A percentile compares a stretch with the other conserved stretches of the same genome.
Conservation (phyloP, 2,113 vertebrate species). For the Ageneiosus marmoratus region DNA sequence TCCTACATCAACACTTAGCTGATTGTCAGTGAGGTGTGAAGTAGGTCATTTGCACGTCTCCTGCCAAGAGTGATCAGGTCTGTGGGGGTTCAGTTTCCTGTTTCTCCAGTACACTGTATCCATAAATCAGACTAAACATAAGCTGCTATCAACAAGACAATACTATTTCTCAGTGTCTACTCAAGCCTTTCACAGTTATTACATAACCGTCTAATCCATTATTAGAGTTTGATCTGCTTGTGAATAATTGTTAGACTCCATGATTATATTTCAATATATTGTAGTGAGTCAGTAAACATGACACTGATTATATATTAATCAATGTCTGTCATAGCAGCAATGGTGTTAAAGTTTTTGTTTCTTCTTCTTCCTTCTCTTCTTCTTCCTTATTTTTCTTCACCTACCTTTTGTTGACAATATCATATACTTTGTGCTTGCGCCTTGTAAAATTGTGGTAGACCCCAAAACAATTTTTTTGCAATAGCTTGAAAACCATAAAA, state of each 20-base stretch:
- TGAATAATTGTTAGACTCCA: neutral
- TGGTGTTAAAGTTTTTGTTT: too few relatives aligned
- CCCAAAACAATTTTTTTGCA: too few relatives aligned
- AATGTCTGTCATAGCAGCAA: too few relatives aligned
- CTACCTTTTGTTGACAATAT: too few relatives aligned
- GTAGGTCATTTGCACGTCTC: conserved; percentile 30
- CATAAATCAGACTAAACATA: conserved; percentile 43
- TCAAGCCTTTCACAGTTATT: neutral
- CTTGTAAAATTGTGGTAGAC: too few relatives aligned
- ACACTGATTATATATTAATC: neutral
- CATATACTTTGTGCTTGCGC: too few relatives aligned
- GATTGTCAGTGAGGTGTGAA: conserved; percentile 34
- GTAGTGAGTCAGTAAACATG: neutral
- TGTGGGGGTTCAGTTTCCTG: conserved; percentile 10
- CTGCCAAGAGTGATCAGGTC: conserved; percentile 40
- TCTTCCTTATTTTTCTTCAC: too few relatives aligned
- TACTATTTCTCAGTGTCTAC: conserved; percentile 2
- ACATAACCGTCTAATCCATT: neutral
- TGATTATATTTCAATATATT: neutral
- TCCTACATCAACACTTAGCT: conserved; percentile 33
- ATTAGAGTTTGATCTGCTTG: neutral
- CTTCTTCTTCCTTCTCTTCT: too few relatives aligned
- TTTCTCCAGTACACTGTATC: conserved; percentile 12
- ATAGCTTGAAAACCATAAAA: too few relatives aligned
- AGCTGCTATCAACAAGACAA: conserved; percentile 42